These are phyloP conservation scores for Zaprionus inermis DNA, from an alignment of 1,140 invertebrate genomes.

Conservation along the genomic window DNA sequence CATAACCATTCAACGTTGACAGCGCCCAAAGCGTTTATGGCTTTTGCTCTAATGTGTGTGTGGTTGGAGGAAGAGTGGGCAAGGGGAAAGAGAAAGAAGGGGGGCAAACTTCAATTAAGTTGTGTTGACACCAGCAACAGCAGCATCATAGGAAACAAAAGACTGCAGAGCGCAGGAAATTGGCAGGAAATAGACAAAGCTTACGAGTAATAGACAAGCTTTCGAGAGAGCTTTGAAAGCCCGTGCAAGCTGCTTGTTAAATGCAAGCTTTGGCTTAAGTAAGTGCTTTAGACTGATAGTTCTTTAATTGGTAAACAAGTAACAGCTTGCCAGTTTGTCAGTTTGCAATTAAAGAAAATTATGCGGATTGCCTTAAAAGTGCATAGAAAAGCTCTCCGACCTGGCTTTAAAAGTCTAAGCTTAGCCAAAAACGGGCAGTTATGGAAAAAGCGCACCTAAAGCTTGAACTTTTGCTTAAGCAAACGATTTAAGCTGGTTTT, in stretches of 20 bases:
- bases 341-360: too few species aligned
- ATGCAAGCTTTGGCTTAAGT: background rate
- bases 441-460: too few species aligned
- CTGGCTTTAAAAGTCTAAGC: too few species aligned
- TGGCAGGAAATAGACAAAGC: too few species aligned
- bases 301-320: too few species aligned
- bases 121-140: slow-evolving; percentile 23
- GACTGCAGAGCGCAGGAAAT: background rate
- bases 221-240: background rate
- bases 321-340: too few species aligned
- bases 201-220: background rate
- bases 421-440: too few species aligned
- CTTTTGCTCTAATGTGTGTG: slow-evolving; percentile 28
- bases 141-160: background rate
- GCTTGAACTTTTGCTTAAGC: background rate
- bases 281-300: background rate
- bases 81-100: background rate
- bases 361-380: too few species aligned
- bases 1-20: slow-evolving; percentile 41
- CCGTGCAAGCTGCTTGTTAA: background rate
- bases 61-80: background rate
- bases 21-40: slow-evolving; percentile 46
- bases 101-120: slow-evolving; percentile 25
- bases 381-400: too few species aligned
- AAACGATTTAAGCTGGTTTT: too few species aligned